Percentiles rank a stretch among this genome's conserved stretches.
phyloP scores from a whole-genome alignment of 1,140 invertebrate species.

The Himalopsyche phryganea region DNA sequence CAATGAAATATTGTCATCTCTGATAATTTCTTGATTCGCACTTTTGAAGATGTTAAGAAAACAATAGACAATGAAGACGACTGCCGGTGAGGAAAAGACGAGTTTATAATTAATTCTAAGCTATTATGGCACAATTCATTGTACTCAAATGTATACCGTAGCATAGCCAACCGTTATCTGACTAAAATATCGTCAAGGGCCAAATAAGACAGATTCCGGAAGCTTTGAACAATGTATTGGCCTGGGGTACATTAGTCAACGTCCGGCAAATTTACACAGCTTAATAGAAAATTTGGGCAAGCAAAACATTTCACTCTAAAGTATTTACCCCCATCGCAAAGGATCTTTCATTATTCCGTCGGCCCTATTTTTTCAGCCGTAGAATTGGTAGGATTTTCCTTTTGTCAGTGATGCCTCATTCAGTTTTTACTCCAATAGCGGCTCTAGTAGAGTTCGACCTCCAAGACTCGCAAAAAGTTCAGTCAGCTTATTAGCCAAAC shows the following conservation, averaged over 20 bases:
- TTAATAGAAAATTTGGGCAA: conserved; percentile 14
- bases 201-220: conserved; percentile 22
- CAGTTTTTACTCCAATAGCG: background rate
- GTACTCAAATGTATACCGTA: background rate
- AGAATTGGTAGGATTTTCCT: background rate
- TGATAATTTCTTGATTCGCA: no score
- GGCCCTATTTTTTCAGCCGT: background rate
- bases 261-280: conserved; percentile 23
- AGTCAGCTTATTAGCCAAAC: background rate
- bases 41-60: no score
- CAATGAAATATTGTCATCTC: no score
- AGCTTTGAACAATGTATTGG: conserved; percentile 27
- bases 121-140: conserved; percentile 1
- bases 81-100: no score
- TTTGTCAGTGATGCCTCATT: background rate
- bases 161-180: background rate
- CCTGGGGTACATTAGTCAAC: conserved; percentile 24
- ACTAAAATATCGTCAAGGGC: conserved; percentile 14
- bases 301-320: conserved; percentile 9
- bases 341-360: conserved; percentile 1
- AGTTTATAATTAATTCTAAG: no score
- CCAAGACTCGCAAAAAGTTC: background rate
- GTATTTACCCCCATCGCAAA: conserved; percentile 7
- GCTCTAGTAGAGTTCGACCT: background rate
- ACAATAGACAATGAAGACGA: no score